phyloP scores from a whole-genome alignment of 2,888 invertebrate genomes.

The Chorisops tibialis region DNA sequence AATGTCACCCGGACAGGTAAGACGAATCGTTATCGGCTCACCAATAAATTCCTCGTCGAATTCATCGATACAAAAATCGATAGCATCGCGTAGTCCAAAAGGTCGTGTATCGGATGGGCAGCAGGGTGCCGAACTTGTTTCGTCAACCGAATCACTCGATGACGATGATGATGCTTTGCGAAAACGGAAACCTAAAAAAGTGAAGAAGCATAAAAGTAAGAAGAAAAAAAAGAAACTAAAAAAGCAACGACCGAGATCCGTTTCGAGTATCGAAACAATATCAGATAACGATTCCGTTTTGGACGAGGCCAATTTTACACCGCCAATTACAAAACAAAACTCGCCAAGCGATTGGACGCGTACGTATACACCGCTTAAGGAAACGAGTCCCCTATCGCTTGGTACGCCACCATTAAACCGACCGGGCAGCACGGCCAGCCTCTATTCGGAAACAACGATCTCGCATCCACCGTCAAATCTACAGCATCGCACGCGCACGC shows the following conservation, averaged over 20 bases:
- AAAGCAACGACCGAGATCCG: slow-evolving; percentile 63
- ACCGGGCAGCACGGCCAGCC: slow-evolving; percentile 40
- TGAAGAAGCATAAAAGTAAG: slow-evolving; percentile 62
- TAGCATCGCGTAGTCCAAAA: slow-evolving; percentile 23
- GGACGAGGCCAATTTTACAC: slow-evolving; percentile 47
- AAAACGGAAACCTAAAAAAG: slow-evolving; percentile 54
- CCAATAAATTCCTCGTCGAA: slow-evolving; percentile 41
- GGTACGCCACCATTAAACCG: slow-evolving; percentile 48
- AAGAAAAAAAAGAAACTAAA: slow-evolving; percentile 69
- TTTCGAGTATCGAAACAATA: slow-evolving; percentile 65
- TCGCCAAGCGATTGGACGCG: slow-evolving; percentile 30
- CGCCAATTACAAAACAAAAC: slow-evolving; percentile 39
- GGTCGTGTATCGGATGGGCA: slow-evolving; percentile 25
- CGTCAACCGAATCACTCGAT: slow-evolving; percentile 37
- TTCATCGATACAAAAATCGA: slow-evolving; percentile 32
- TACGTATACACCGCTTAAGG: slow-evolving; percentile 41
- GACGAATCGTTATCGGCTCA: slow-evolving; percentile 43
- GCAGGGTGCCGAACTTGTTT: slow-evolving; percentile 39
- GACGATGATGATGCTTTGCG: slow-evolving; percentile 56
- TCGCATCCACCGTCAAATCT: not conserved
- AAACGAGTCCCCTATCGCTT: slow-evolving; percentile 47
- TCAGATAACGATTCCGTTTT: slow-evolving; percentile 56
- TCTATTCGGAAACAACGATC: slow-evolving; percentile 32
- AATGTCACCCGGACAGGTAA: slow-evolving; percentile 43
- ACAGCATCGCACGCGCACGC: not conserved